A percentile compares a stretch with the other conserved stretches of the same genome.
phyloP scores from a whole-genome alignment of 2,888 invertebrate species.

The Caradrina clavipalpis region DNA sequence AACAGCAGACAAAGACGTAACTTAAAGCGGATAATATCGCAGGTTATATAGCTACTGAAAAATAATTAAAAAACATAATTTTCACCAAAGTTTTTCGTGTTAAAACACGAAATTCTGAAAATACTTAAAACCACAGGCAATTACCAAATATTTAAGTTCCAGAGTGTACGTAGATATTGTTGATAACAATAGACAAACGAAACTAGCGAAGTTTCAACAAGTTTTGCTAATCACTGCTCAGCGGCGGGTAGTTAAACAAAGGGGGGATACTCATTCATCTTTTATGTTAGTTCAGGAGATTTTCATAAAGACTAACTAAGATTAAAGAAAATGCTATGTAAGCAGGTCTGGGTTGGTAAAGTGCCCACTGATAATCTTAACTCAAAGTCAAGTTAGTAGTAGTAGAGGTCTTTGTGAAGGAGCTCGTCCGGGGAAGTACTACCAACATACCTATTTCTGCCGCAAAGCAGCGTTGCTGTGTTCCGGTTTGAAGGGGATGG shows the following conservation, averaged over 20 bases:
- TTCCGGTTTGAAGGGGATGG: too few species aligned
- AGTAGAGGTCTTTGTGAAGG: too few species aligned
- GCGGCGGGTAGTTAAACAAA: conserved; percentile 43
- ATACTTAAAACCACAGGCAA: conserved; percentile 21
- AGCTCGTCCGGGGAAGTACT: too few species aligned
- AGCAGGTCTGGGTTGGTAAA: not conserved
- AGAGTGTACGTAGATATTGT: conserved; percentile 32
- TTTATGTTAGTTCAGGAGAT: conserved; percentile 38
- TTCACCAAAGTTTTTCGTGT: not conserved
- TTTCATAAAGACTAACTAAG: conserved; percentile 34
- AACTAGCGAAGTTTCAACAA: conserved; percentile 45
- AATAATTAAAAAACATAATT: too few species aligned
- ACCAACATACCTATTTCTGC: too few species aligned
- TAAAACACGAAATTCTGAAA: conserved; percentile 1
- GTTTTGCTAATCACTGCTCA: conserved; percentile 53
- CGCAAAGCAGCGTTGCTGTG: too few species aligned
- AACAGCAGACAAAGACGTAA: too few species aligned
- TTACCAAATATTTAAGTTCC: conserved; percentile 33
- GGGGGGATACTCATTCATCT: conserved; percentile 48
- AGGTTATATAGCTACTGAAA: too few species aligned
- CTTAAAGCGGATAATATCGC: too few species aligned
- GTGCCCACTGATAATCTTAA: conserved; percentile 5
- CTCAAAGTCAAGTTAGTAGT: too few species aligned
- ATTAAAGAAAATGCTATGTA: conserved; percentile 31
- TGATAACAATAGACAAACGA: conserved; percentile 52